Evolutionary conservation across 1,140 invertebrate species (phyloP), one percentile per base, ranked within the genome.

Genomic region (Aphaenogaster floridana): DNA sequence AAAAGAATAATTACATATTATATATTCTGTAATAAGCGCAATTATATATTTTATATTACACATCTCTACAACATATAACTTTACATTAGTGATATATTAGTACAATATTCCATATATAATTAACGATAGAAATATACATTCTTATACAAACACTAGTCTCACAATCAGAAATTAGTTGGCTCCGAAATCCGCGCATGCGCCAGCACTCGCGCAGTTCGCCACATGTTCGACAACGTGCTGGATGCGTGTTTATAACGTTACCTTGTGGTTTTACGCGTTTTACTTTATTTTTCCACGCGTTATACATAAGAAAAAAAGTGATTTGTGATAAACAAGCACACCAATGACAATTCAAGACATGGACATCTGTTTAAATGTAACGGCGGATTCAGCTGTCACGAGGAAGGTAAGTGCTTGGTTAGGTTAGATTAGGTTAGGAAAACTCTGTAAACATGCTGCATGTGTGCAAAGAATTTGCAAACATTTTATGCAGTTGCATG

Each of bases 281-380:
- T n/a, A 39, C 11, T 21, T 68, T 7, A 5, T 45, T 42, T 77
- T 52, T 21, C 11, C 68, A 11, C 7, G 52, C 17, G 28, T 59
- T 59, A 11, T 34, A 36, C 13, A 6, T 45, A 42, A 34, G 50
- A 15, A 9, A 11, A 9, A 54, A 9, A 39, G 45, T 76, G 61
- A 50, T 50, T 17, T 71, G 48, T 76, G 21, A 6, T 59, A 57
- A 52, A 39, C 21, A 11, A 28, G 9, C 3, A 2, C n/a, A 3
- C 34, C 45, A 88, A 93, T 94, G 90, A 89, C 89, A 28, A 72
- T 93, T 48, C 50, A 86, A 64, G 89, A 93, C 9, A 94, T 92
- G 88, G 93, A 94, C 88, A 94, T 95, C 79, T 92, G 79, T 63
- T 86, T 95, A 63, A 95, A 95, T 66, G 88, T 95, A 13, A 90